These are phyloP conservation scores for Podabrus alpinus DNA, from an alignment of 2,888 invertebrate species.

Conservation along the genomic window DNA sequence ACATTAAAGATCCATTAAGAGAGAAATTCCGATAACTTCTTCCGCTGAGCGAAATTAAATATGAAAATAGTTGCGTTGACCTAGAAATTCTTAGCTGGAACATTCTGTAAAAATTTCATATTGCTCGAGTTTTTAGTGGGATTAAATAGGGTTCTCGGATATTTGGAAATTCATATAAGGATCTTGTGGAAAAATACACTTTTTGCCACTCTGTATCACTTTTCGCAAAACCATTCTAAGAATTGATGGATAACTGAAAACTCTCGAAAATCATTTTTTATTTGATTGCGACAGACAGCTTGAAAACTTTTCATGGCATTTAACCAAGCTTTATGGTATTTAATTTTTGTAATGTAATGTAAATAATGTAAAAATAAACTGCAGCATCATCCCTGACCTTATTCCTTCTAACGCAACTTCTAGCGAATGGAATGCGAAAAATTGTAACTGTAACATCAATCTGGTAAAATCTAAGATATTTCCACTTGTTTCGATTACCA, in stretches of 20 bases:
- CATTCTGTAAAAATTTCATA: too few species aligned
- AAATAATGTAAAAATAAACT: background rate
- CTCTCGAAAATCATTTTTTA: background rate
- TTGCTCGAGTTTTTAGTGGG: too few species aligned
- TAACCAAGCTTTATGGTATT: background rate
- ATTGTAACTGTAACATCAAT: background rate
- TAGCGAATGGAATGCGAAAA: background rate
- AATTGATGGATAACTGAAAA: background rate
- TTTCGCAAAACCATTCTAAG: background rate
- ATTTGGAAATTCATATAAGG: too few species aligned
- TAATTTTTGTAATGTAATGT: background rate
- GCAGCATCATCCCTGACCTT: background rate
- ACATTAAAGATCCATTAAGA: too few species aligned
- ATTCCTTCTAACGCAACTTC: background rate
- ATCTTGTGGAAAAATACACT: too few species aligned
- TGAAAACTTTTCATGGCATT: background rate
- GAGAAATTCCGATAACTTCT: too few species aligned
- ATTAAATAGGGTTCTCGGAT: too few species aligned
- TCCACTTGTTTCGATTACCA: background rate
- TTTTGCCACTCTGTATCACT: too few species aligned
- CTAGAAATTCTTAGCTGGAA: too few species aligned
- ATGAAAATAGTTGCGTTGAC: too few species aligned
- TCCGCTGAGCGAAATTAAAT: too few species aligned
- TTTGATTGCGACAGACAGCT: background rate
- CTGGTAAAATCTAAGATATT: background rate